Base-by-base conservation (phyloP, 2,797 vertebrate species). In the Melanotaenia trifasciata region DNA sequence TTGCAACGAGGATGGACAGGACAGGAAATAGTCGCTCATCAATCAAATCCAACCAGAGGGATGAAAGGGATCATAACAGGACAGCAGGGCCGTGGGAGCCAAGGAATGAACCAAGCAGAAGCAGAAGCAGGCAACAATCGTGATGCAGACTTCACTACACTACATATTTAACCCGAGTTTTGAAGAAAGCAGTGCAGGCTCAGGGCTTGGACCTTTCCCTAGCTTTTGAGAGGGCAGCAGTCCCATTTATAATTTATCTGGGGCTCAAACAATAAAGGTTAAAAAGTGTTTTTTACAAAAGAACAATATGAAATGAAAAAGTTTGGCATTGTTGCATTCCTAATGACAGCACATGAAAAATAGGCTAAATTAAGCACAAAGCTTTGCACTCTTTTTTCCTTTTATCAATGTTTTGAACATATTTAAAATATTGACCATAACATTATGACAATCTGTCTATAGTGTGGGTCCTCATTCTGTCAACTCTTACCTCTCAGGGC, bases 21-120 rank as follows among this genome's bases (percentile, higher is more conserved):
- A 77, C 84, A 87, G 89, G 90, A 94, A 93, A 89, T 89, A 87
- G 80, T 80, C 87, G 64, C 84, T 91, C 94, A 92, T 94, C 92
- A 91, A 93, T 94, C 92, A 94, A 78, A 80, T 72, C 79, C 54
- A 3, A 67, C 28, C 84, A 79, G 60, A 62, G 58, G 64, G 72
- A 76, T 67, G 78, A 70, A 76, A 77, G 59, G 78, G 84, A 84
- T 69, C 54, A 40, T 72, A 75, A 58, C 65, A 67, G 67, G 74
- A 85, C 79, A 68, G 79, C 16, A 3, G 65, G 71, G 66, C 50
- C 57, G 1, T 65, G 79, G 72, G 81, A 89, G 74, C 68, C 30
- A 59, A 81, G 74, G 84, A 89, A 74, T 75, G 84, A 86, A 65
- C 58, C 60, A n/a, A 77, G 43, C 67, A 76, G 66, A 20, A 77